phyloP scores from a whole-genome alignment of 2,113 vertebrate genomes.

The Hydrolagus affinis region DNA sequence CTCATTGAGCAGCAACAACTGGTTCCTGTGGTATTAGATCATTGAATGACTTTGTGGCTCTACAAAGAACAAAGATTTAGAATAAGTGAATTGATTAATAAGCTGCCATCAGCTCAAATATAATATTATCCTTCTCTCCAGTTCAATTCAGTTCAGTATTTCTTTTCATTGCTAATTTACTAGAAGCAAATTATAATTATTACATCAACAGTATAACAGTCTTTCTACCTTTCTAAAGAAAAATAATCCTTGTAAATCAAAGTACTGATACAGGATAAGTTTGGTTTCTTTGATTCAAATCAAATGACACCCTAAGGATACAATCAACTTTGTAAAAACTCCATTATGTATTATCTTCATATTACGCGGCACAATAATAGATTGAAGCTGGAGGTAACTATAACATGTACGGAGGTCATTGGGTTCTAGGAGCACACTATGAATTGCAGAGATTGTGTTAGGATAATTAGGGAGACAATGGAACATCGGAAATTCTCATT shows the following conservation, averaged over 20 bases:
- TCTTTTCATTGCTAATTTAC: not conserved
- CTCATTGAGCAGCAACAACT: not conserved
- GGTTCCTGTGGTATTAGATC: not conserved
- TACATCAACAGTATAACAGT: not conserved
- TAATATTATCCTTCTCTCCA: not conserved
- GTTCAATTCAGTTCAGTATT: not conserved
- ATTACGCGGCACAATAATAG: not conserved
- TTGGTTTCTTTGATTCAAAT: not conserved
- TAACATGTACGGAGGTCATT: not conserved
- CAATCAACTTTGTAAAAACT: not conserved
- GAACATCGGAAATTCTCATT: not conserved
- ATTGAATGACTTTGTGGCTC: not conserved
- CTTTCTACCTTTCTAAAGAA: not conserved
- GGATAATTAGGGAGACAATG: not conserved
- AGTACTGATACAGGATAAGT: not conserved
- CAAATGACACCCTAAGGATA: not conserved
- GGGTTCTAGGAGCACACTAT: not conserved
- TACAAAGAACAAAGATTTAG: not conserved
- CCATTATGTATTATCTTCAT: not conserved
- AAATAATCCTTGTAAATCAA: not conserved
- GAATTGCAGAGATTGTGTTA: not conserved
- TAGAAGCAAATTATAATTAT: slow-evolving; percentile 3
- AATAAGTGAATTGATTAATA: not conserved
- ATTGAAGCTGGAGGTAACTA: not conserved
- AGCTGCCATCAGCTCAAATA: not conserved